A percentile compares a stretch with the other conserved stretches of the same genome.
These are phyloP conservation scores for Clinocottus analis DNA, from an alignment of 2,113 vertebrate genomes.

Conservation along the genomic window DNA sequence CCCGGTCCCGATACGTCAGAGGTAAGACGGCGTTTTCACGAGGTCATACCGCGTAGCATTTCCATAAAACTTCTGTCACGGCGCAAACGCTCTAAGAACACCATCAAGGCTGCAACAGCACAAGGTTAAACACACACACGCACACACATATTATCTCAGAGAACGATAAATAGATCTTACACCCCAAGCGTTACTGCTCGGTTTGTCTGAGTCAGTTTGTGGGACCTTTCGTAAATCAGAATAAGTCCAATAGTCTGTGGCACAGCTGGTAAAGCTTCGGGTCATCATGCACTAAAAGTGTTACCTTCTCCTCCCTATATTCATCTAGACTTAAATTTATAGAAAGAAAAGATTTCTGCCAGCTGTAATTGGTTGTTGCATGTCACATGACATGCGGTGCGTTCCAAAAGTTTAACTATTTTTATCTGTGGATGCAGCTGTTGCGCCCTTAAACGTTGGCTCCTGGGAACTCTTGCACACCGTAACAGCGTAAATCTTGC, in stretches of 20 bases:
- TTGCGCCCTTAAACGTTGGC: not conserved
- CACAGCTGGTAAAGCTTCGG: not conserved
- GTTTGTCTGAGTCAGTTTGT: not conserved
- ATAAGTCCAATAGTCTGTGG: not conserved
- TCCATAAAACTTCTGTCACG: not conserved
- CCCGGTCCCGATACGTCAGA: not conserved
- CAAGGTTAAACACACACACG: not conserved
- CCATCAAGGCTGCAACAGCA: not conserved
- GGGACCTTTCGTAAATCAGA: not conserved
- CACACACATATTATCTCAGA: not conserved
- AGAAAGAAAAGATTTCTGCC: not conserved
- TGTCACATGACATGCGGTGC: not conserved
- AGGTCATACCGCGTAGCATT: not conserved
- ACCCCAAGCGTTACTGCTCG: not conserved
- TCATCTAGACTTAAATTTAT: not conserved
- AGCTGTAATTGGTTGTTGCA: not conserved
- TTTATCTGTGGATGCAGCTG: not conserved
- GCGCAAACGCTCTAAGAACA: not conserved
- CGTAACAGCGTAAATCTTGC: not conserved
- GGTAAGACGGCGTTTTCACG: not conserved
- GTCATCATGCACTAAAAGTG: not conserved
- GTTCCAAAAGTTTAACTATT: not conserved
- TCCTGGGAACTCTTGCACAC: not conserved
- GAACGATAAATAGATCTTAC: not conserved
- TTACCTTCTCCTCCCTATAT: not conserved